These are phyloP conservation scores for Heliconius hortense DNA, from an alignment of 2,888 invertebrate genomes.

Conservation along the genomic window DNA sequence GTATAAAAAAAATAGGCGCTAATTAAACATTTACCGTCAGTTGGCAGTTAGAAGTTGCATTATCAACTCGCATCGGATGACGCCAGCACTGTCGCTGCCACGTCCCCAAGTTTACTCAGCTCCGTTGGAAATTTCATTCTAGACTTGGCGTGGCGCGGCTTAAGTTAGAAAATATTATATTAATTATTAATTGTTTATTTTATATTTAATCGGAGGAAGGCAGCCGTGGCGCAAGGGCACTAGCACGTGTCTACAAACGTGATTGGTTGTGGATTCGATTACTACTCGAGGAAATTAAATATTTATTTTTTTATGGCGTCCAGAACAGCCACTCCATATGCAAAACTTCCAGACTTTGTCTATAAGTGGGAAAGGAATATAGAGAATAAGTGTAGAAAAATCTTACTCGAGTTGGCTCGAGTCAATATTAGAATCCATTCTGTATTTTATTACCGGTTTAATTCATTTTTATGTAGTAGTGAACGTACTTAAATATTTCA, in stretches of 20 bases:
- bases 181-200: too few relatives aligned
- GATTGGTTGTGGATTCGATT: too few relatives aligned
- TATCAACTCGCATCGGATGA: slow-evolving; percentile 77
- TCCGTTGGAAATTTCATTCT: slow-evolving; percentile 76
- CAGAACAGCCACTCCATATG: too few relatives aligned
- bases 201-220: too few relatives aligned
- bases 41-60: slow-evolving; percentile 51
- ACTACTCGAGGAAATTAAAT: too few relatives aligned
- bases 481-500: neutral
- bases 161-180: slow-evolving; percentile 45
- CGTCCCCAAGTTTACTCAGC: slow-evolving; percentile 78
- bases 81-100: slow-evolving; percentile 76
- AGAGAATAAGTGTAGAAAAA: too few relatives aligned
- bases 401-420: neutral
- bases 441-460: neutral
- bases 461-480: neutral
- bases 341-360: too few relatives aligned
- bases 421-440: neutral
- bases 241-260: too few relatives aligned
- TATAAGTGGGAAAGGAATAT: too few relatives aligned
- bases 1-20: slow-evolving; percentile 26
- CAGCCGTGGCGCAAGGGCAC: too few relatives aligned
- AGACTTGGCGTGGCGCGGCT: slow-evolving; percentile 61
- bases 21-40: slow-evolving; percentile 42
- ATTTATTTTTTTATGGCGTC: too few relatives aligned